Conservation (phyloP, 2,888 invertebrate species). For the Cotesia congregata region DNA sequence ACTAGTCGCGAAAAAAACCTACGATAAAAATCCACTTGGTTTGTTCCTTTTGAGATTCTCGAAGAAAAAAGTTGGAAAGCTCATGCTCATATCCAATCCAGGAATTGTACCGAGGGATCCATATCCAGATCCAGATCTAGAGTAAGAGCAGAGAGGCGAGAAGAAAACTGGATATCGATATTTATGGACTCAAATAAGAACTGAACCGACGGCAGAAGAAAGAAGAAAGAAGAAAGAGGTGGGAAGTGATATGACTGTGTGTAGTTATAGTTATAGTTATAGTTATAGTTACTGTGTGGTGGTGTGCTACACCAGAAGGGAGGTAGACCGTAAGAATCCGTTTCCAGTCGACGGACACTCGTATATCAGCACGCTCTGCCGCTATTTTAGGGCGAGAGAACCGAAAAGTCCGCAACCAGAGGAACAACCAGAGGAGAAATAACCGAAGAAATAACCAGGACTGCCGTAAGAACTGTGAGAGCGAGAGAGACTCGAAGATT, state of each 20-base stretch:
- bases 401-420: background rate
- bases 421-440: background rate
- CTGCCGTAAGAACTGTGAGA: no score
- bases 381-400: slow-evolving; percentile 30
- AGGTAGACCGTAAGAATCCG: slow-evolving; percentile 40
- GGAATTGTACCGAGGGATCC: slow-evolving; percentile 10
- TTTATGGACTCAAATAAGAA: slow-evolving; percentile 29
- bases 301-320: slow-evolving; percentile 23
- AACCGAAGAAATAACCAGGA: slow-evolving; percentile 8
- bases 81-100: background rate
- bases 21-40: background rate
- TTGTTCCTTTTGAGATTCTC: slow-evolving; percentile 2
- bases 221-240: slow-evolving; percentile 13
- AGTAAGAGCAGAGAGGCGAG: slow-evolving; percentile 5
- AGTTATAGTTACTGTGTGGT: background rate
- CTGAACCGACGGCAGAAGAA: slow-evolving; percentile 1
- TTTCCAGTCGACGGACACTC: slow-evolving; percentile 39
- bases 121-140: background rate
- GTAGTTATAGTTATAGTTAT: background rate
- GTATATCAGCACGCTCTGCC: slow-evolving; percentile 37
- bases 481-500: background rate
- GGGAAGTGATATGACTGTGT: background rate
- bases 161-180: slow-evolving; percentile 39
- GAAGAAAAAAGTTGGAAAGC: background rate
- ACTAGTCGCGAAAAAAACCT: slow-evolving; percentile 8